Evolutionary conservation across 2,888 invertebrate genomes (phyloP), one percentile per base, ranked within the genome.

Genomic region (Bruchidius siliquastri): DNA sequence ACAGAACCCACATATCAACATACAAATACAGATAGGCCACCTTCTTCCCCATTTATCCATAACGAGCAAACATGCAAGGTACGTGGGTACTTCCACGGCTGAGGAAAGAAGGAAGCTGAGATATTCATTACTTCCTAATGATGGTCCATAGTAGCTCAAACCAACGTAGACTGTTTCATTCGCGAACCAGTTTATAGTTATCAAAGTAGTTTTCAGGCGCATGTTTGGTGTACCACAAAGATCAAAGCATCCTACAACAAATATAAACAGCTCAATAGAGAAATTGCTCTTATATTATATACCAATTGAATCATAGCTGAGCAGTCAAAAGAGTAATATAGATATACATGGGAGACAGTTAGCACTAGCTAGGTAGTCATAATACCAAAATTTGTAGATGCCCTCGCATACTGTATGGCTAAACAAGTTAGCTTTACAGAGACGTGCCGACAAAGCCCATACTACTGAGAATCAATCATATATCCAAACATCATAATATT

Each of bases 131-230:
- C 90, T 93, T 13, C 96, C 96, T 72, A 97, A 88, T 0, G 95
- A 93, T 13, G 96, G 96, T 0, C 96, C 96, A 81, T 97, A 97
- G 83, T 96, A 96, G 79, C 96, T 96, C 67, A 97, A 88, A 0
- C 97, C 97, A 21, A 97, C 93, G 83, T 97, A 97, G 0, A 96
- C 96, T 85, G 94, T 96, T 83, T 96, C 95, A 81, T 95, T 96
- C 71, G 96, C 96, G 84, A 97, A 96, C 96, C 96, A 96, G 85
- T 95, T 96, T 22, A 96, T 86, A 0, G 96, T 96, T 72, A 96
- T 95, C 72, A 96, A 87, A 78, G 91, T 90, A 0, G 96, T 96
- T 86, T 96, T 97, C 20, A 96, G 87, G 70, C 96, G 88, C 93
- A 96, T 95, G 84, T 96, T 96, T 0, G 96, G 96, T 0, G 96